Evolutionary conservation across 2,113 vertebrate species (phyloP).

Genomic region (Diadophis punctatus): DNA sequence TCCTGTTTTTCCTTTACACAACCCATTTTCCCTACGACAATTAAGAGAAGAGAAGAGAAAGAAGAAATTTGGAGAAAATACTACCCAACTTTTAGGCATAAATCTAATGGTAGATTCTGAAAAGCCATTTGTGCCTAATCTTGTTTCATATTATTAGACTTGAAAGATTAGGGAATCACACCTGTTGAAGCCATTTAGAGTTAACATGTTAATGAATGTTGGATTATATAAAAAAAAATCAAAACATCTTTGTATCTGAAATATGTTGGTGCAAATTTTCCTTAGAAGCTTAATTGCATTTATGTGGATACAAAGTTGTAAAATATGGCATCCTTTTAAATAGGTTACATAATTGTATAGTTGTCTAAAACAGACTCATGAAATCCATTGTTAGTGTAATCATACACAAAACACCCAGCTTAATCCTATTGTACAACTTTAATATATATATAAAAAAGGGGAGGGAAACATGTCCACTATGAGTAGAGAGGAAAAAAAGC

Average conservation of each 20-base stretch:
- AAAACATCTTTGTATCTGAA: too few species aligned
- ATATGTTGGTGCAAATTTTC: not conserved
- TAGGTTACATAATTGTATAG: not conserved
- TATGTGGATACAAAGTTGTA: not conserved
- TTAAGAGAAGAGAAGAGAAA: not conserved
- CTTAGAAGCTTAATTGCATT: not conserved
- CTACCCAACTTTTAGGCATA: not conserved
- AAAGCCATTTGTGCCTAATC: not conserved
- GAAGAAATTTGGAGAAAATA: not conserved
- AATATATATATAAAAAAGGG: not conserved
- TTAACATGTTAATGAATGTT: not conserved
- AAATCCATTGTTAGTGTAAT: not conserved
- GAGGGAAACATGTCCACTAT: not conserved
- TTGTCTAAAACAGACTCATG: not conserved
- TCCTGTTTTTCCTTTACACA: not conserved
- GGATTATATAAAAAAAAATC: not conserved
- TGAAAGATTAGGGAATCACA: not conserved
- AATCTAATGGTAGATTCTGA: not conserved
- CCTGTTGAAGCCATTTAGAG: not conserved
- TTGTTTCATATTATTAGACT: not conserved
- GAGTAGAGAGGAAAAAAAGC: constrained; percentile 5
- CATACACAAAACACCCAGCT: constrained; percentile 16
- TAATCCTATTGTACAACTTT: constrained; percentile 16
- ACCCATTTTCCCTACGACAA: not conserved
- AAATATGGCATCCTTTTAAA: not conserved